A percentile compares a stretch with the other conserved stretches of the same genome.
Conservation (phyloP, 2,888 invertebrate genomes). For the Leptopilina syphax region DNA sequence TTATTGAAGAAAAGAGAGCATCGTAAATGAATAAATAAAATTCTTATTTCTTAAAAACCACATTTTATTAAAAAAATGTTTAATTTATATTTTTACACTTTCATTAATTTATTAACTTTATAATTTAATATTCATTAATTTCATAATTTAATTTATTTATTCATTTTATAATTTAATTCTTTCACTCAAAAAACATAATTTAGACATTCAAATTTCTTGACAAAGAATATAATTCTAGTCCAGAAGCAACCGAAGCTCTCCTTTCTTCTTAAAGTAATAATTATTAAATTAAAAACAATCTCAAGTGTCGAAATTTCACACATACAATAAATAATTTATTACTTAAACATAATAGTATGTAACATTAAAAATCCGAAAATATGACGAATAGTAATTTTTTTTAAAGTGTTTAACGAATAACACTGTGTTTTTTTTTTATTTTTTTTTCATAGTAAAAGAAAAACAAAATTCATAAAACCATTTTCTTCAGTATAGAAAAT, state of each 20-base stretch:
- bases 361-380: slow-evolving; percentile 51
- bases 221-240: too few species aligned
- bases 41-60: too few species aligned
- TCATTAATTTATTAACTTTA: too few species aligned
- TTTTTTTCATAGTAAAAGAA: background rate
- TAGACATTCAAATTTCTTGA: too few species aligned
- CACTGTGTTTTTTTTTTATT: too few species aligned
- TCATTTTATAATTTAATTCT: too few species aligned
- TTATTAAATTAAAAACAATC: slow-evolving; percentile 25
- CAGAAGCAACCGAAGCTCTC: background rate
- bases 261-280: background rate
- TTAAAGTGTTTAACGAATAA: too few species aligned
- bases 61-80: too few species aligned
- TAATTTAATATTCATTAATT: too few species aligned
- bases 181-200: too few species aligned
- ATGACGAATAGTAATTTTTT: slow-evolving; percentile 43
- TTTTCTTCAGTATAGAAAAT: background rate
- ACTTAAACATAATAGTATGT: slow-evolving; percentile 7
- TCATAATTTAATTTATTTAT: too few species aligned
- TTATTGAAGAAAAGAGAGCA: background rate
- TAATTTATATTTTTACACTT: too few species aligned
- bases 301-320: slow-evolving; percentile 49
- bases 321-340: slow-evolving; percentile 61
- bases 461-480: background rate
- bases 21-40: background rate